Percentiles rank a stretch among this genome's conserved stretches.
phyloP scores from a whole-genome alignment of 2,797 vertebrate genomes.

The Hippoglossus hippoglossus region DNA sequence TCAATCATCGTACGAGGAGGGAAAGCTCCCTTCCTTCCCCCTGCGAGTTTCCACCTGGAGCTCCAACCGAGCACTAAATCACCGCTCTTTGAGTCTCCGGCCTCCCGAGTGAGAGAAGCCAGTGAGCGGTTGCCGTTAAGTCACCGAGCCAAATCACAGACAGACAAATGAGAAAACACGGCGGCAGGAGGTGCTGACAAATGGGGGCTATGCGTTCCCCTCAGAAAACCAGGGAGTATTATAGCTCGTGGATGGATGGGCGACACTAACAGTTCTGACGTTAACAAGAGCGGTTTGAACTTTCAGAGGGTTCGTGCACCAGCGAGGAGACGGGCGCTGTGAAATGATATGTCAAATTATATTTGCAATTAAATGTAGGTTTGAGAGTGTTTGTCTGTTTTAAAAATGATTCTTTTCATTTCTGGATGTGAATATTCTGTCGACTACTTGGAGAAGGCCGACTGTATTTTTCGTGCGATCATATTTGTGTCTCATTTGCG shows the following conservation, averaged over 20 bases:
- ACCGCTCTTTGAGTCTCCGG: slow-evolving; percentile 53
- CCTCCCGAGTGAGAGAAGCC: slow-evolving; percentile 42
- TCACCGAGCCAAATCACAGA: slow-evolving; percentile 66
- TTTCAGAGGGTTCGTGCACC: slow-evolving; percentile 24
- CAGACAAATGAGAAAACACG: slow-evolving; percentile 75
- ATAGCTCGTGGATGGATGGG: slow-evolving; percentile 65
- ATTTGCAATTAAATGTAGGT: slow-evolving; percentile 14
- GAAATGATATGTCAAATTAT: slow-evolving; percentile 21
- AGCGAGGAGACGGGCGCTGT: not conserved
- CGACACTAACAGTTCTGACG: slow-evolving; percentile 58
- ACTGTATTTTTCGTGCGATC: not conserved
- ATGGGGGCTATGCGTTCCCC: slow-evolving; percentile 65
- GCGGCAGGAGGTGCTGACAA: slow-evolving; percentile 65
- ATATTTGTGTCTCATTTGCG: not conserved
- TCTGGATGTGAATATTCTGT: too few relatives aligned
- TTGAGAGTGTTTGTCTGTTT: too few relatives aligned
- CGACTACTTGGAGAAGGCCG: too few relatives aligned
- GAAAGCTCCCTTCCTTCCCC: slow-evolving; percentile 59
- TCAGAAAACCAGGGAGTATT: slow-evolving; percentile 55
- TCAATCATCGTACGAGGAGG: slow-evolving; percentile 67
- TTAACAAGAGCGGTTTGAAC: slow-evolving; percentile 56
- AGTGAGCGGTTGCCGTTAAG: slow-evolving; percentile 63
- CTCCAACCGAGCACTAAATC: slow-evolving; percentile 67
- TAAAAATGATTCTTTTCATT: too few relatives aligned
- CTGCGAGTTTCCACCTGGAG: slow-evolving; percentile 70